A percentile compares a stretch with the other conserved stretches of the same genome.
These are phyloP conservation scores for Elephas maximus DNA, from an alignment of 2,113 vertebrate genomes.

Conservation along the genomic window DNA sequence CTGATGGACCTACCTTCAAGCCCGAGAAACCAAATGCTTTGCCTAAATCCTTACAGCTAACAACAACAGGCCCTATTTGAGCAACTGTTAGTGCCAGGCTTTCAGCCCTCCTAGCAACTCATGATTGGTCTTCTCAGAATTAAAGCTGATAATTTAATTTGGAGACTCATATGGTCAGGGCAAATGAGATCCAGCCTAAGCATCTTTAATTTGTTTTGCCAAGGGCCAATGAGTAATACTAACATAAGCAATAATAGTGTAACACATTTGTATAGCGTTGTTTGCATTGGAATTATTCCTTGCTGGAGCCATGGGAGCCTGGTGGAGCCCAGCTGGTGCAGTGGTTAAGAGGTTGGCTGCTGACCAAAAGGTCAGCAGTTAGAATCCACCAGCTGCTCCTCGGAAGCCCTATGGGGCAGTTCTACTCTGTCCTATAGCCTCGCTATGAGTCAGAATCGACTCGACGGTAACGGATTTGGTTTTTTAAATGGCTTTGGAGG, in stretches of 20 bases:
- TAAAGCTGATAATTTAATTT: constrained; percentile 26
- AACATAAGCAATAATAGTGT: neutral
- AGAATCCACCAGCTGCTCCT: too few species aligned
- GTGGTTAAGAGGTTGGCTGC: too few species aligned
- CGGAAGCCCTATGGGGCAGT: too few species aligned
- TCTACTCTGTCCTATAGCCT: too few species aligned
- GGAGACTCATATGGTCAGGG: neutral
- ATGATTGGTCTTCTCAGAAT: neutral
- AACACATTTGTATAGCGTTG: neutral
- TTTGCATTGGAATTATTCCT: neutral
- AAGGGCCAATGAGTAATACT: neutral
- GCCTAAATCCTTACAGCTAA: neutral
- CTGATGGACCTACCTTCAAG: neutral
- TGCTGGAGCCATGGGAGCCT: neutral
- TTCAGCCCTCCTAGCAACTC: neutral
- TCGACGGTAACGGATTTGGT: too few species aligned
- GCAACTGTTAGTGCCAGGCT: neutral
- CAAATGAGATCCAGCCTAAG: neutral
- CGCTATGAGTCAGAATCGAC: too few species aligned
- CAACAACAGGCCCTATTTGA: neutral
- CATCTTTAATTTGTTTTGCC: neutral
- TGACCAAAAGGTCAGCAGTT: too few species aligned
- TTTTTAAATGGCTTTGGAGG: too few species aligned
- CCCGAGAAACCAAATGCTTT: neutral
- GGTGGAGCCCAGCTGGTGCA: too few species aligned